Percentiles rank a stretch among this genome's conserved stretches.
phyloP scores from a whole-genome alignment of 2,797 vertebrate genomes.

The Leontopithecus rosalia region DNA sequence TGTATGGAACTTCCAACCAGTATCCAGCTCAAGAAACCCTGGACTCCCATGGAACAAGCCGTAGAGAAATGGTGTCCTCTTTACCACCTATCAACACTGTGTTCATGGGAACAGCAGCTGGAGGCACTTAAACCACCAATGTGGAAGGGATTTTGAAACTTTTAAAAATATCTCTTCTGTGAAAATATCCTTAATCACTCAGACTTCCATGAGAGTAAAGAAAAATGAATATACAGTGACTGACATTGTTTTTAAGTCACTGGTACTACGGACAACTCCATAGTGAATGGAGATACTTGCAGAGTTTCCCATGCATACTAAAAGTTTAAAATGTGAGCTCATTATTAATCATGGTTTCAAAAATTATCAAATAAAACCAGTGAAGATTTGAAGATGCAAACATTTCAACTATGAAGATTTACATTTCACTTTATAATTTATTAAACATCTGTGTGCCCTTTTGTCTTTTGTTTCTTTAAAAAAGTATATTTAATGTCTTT shows the following conservation, averaged over 20 bases:
- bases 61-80: constrained; percentile 91
- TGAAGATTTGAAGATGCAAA: constrained; percentile 63
- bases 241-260: constrained; percentile 28
- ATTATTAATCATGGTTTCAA: constrained; percentile 64
- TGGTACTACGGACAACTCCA: not conserved
- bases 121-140: constrained; percentile 86
- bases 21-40: constrained; percentile 91
- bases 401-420: constrained; percentile 73
- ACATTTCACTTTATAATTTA: constrained; percentile 83
- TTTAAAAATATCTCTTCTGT: not conserved
- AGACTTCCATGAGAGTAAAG: not conserved
- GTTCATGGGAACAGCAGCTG: constrained; percentile 94
- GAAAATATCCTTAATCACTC: not conserved
- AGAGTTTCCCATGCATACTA: constrained; percentile 56
- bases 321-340: constrained; percentile 57
- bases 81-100: constrained; percentile 98
- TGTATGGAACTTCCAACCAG: constrained; percentile 90
- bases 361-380: constrained; percentile 65
- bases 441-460: constrained; percentile 78
- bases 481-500: constrained; percentile 83
- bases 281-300: not conserved
- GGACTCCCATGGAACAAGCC: constrained; percentile 86
- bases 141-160: not conserved
- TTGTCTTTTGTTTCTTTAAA: constrained; percentile 72
- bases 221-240: not conserved